These are phyloP conservation scores for Argopecten irradians DNA, from an alignment of 1,140 invertebrate species.

Conservation along the genomic window DNA sequence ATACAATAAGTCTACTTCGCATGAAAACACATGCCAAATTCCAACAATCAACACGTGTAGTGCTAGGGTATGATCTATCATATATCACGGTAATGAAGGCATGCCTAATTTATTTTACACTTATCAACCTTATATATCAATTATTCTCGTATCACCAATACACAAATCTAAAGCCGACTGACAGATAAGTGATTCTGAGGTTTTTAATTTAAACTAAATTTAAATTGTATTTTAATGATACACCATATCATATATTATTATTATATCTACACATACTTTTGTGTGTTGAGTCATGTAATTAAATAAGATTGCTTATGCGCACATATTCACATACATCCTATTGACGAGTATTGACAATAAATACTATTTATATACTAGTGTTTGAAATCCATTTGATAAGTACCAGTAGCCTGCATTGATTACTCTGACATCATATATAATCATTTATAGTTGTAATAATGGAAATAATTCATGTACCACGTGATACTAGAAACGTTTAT, in stretches of 20 bases:
- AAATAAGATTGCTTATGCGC: no score
- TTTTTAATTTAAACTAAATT: not conserved
- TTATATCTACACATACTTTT: not conserved
- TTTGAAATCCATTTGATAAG: no score
- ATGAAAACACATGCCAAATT: not conserved
- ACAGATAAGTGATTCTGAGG: not conserved
- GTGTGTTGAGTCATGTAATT: no score
- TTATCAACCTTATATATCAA: not conserved
- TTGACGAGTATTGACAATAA: no score
- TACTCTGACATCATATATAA: no score
- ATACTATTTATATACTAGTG: no score
- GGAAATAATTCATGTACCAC: no score
- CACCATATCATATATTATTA: not conserved
- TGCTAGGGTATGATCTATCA: not conserved
- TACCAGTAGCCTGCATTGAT: no score
- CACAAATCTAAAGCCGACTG: not conserved
- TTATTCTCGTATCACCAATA: not conserved
- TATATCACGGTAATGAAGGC: not conserved
- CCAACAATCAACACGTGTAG: not conserved
- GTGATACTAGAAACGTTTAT: no score
- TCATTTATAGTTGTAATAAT: no score
- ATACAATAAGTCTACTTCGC: not conserved
- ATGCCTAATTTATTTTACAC: not conserved
- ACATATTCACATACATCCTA: no score
- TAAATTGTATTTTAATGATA: not conserved